Evolutionary conservation across 2,888 invertebrate species (phyloP).

Genomic region (Macrosoma leucophasiata): DNA sequence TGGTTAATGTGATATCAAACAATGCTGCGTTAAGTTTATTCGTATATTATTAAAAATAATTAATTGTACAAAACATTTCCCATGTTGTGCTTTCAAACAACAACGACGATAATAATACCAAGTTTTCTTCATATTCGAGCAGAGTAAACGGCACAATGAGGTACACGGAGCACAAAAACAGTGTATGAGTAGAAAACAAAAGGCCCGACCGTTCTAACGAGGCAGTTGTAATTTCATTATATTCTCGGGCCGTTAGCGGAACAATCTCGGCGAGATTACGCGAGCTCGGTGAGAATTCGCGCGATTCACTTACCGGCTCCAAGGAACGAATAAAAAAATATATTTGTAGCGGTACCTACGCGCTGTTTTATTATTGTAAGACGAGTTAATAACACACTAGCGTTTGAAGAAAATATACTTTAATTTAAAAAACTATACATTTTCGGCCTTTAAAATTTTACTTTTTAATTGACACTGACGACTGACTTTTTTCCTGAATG

Average conservation of each 20-base stretch:
- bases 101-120: too few relatives aligned
- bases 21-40: too few relatives aligned
- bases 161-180: slow-evolving; percentile 23
- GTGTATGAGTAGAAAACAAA: slow-evolving; percentile 30
- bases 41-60: background rate
- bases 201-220: slow-evolving; percentile 39
- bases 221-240: slow-evolving; percentile 58
- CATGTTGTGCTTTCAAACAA: too few relatives aligned
- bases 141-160: slow-evolving; percentile 24
- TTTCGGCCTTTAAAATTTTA: too few relatives aligned
- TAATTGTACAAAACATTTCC: too few relatives aligned
- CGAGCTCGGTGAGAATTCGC: slow-evolving; percentile 40
- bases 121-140: too few relatives aligned
- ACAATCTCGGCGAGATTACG: slow-evolving; percentile 60
- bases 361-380: slow-evolving; percentile 8
- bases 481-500: slow-evolving; percentile 10
- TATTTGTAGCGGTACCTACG: slow-evolving; percentile 19
- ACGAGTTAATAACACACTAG: too few relatives aligned
- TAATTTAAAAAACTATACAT: too few relatives aligned
- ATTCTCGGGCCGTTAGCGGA: slow-evolving; percentile 55
- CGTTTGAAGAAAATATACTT: too few relatives aligned
- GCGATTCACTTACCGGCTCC: slow-evolving; percentile 31
- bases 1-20: too few relatives aligned
- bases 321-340: slow-evolving; percentile 28
- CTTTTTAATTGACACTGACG: slow-evolving; percentile 3